phyloP scores from a whole-genome alignment of 2,113 vertebrate genomes.

The Trematomus loennbergii region DNA sequence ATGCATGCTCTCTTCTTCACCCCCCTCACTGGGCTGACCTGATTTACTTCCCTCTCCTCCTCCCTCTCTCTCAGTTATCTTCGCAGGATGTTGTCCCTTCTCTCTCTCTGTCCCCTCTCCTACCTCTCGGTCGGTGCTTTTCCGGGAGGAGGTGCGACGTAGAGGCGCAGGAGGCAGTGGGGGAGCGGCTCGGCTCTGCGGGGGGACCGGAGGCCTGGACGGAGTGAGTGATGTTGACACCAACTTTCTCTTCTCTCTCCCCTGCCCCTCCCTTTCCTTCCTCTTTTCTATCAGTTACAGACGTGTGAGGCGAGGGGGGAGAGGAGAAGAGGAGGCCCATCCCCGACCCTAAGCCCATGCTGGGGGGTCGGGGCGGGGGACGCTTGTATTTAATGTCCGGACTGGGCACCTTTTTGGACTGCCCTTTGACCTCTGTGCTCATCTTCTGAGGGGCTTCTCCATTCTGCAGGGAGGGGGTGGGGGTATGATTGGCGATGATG shows the following conservation, averaged over 20 bases:
- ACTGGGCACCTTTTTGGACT: conserved; percentile 36
- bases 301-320: background rate
- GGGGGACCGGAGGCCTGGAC: conserved; percentile 58
- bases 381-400: conserved; percentile 77
- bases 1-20: conserved; percentile 19
- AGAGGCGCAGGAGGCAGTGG: conserved; percentile 69
- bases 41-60: conserved; percentile 47
- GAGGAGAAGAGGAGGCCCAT: conserved; percentile 54
- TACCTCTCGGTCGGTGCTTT: conserved; percentile 34
- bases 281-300: conserved; percentile 70
- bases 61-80: conserved; percentile 33
- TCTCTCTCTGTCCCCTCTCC: conserved; percentile 56
- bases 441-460: conserved; percentile 51
- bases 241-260: conserved; percentile 62
- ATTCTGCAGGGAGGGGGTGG: conserved; percentile 49
- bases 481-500: conserved; percentile 9
- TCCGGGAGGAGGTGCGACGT: conserved; percentile 58
- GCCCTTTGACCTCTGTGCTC: conserved; percentile 58
- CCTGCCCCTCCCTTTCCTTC: conserved; percentile 61
- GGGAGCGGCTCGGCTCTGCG: conserved; percentile 55
- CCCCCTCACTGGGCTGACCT: conserved; percentile 38
- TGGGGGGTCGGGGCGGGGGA: conserved; percentile 84
- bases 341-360: conserved; percentile 59
- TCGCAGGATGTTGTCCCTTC: conserved; percentile 59
- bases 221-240: conserved; percentile 58